phyloP scores from a whole-genome alignment of 2,888 invertebrate species.

The Hermaeophaga mercurialis region DNA sequence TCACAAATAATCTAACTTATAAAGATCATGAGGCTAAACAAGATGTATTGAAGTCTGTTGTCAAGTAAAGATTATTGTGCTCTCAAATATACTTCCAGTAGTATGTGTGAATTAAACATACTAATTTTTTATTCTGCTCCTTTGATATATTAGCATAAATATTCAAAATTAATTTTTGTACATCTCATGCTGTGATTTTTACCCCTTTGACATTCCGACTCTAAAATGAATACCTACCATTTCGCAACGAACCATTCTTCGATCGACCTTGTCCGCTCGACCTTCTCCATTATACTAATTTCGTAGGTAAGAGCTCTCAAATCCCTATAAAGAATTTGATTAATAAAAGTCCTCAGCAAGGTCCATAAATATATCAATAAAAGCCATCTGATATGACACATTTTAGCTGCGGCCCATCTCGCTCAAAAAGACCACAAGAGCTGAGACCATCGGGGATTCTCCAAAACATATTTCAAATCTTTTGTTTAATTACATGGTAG shows the following conservation, averaged over 20 bases:
- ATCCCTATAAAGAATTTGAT: conserved; percentile 1
- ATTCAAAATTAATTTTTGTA: too few species aligned
- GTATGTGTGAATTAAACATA: too few species aligned
- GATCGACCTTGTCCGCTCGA: background rate
- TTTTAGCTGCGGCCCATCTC: conserved; percentile 11
- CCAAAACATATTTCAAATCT: conserved; percentile 20
- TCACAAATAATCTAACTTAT: too few species aligned
- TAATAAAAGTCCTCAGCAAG: conserved; percentile 13
- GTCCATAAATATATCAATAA: conserved; percentile 18
- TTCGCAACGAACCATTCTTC: conserved; percentile 1
- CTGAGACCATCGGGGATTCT: conserved; percentile 3
- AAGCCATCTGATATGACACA: conserved; percentile 11
- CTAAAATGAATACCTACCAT: background rate
- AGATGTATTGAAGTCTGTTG: too few species aligned
- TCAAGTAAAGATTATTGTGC: too few species aligned
- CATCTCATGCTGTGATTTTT: background rate
- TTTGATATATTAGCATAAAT: too few species aligned
- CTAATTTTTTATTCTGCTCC: too few species aligned
- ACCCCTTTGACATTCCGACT: background rate
- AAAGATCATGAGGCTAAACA: too few species aligned
- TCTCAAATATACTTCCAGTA: too few species aligned
- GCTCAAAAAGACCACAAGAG: conserved; percentile 4
- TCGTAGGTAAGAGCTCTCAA: background rate
- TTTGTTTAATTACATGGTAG: conserved; percentile 26
- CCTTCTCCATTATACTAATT: conserved; percentile 3